Conservation (phyloP, 2,797 vertebrate genomes). For the Myotis pilosus region DNA sequence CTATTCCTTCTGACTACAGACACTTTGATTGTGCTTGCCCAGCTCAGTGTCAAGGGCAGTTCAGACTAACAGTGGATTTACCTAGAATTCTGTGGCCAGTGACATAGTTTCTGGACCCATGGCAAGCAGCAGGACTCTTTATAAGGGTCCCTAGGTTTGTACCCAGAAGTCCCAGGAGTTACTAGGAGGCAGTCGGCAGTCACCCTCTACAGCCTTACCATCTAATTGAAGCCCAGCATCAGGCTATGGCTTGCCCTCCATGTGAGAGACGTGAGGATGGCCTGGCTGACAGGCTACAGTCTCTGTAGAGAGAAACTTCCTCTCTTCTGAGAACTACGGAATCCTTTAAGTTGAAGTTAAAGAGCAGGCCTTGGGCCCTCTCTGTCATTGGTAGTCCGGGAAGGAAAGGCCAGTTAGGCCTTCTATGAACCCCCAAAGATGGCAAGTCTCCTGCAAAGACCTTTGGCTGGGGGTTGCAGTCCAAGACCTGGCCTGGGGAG, state of each 20-base stretch:
- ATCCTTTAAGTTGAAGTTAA: constrained; percentile 12
- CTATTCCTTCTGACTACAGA: constrained; percentile 47
- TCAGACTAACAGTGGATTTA: neutral
- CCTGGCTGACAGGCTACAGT: neutral
- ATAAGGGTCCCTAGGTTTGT: neutral
- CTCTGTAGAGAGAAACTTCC: neutral
- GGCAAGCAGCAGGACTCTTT: constrained; percentile 9
- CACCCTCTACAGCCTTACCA: neutral
- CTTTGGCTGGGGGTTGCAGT: neutral
- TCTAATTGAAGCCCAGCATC: neutral
- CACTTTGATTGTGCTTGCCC: neutral
- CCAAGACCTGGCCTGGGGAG: neutral
- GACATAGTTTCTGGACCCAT: constrained; percentile 35
- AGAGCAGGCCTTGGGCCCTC: neutral
- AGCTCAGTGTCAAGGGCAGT: constrained; percentile 38
- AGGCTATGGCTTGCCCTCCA: neutral
- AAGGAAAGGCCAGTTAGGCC: neutral
- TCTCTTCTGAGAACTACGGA: constrained; percentile 22
- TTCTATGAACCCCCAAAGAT: neutral
- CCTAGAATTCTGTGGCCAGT: constrained; percentile 36
- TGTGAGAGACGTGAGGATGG: neutral
- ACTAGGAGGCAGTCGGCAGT: neutral
- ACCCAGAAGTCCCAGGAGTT: neutral
- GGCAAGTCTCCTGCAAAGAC: constrained; percentile 6
- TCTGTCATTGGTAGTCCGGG: neutral